Evolutionary conservation across 2,797 vertebrate species (phyloP), one percentile per base, ranked within the genome.

Genomic region (Anableps anableps): DNA sequence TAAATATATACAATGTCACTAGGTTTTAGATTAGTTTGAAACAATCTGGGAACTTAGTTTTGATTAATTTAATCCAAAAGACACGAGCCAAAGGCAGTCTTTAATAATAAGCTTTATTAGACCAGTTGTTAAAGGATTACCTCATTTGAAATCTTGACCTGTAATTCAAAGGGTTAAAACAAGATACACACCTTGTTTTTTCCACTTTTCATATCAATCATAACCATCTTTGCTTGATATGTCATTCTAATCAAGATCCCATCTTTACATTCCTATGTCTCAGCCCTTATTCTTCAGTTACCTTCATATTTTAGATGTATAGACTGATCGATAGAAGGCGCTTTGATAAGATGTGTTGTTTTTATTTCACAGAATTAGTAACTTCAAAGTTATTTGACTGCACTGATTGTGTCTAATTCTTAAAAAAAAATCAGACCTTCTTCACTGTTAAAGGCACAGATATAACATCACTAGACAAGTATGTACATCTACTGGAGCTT

Each of bases 81-180:
- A 77, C 29, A n/a, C 3, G 8, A 41, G 11, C 2, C 31, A 70
- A 21, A 23, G 6, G 1, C 2, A 10, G 43, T 21, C 4, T 71
- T 29, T 31, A 64, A 80, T 70, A 38, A 74, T 80, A 51, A 76
- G 23, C 72, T 88, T 89, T 84, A 89, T 89, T 86, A 64, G 80
- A 50, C 70, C 34, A 36, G 17, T 78, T 51, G 53, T 75, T 62
- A 31, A n/a, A 80, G 43, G 74, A 31, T 1, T 17, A 13, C 60
- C 26, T 76, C 6, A 41, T 77, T 71, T 4, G 5, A 78, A 73
- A 36, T 60, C 55, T 66, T 45, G 13, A 5, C 64, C 11, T 79
- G 72, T 17, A 77, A 29, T 64, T 74, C 62, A 58, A 60, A 50
- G 1, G 76, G 62, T 31, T 43, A 5, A 29, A 5, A 34, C 77